phyloP scores from a whole-genome alignment of 1,140 invertebrate species.

The Eupristina koningsbergeri region DNA sequence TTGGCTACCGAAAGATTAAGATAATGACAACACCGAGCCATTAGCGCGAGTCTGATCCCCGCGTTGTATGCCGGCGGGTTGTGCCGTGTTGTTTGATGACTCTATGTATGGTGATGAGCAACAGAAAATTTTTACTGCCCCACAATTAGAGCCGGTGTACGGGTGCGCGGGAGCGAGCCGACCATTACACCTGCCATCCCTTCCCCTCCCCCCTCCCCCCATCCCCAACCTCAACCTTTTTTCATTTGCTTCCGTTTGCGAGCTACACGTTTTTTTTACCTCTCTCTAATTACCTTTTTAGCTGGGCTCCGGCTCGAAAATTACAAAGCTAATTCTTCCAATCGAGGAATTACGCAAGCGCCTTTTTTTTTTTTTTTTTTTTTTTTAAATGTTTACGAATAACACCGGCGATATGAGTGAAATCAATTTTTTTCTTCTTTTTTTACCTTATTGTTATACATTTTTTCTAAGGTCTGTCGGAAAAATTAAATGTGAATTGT shows the following conservation, averaged over 20 bases:
- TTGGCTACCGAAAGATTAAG: constrained; percentile 48
- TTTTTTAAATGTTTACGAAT: too few relatives aligned
- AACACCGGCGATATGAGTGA: too few relatives aligned
- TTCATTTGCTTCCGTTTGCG: neutral
- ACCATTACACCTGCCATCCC: constrained; percentile 1
- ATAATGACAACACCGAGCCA: constrained; percentile 41
- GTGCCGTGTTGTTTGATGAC: too few relatives aligned
- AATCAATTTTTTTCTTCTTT: too few relatives aligned
- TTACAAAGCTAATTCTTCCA: too few relatives aligned
- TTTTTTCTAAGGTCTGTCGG: too few relatives aligned
- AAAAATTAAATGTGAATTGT: too few relatives aligned
- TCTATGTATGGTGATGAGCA: constrained; percentile 5
- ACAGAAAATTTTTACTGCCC: constrained; percentile 21
- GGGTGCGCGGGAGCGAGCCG: neutral
- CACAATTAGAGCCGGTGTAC: neutral
- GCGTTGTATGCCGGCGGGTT: neutral
- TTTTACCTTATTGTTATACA: too few relatives aligned
- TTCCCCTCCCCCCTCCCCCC: neutral
- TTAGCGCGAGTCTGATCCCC: constrained; percentile 8
- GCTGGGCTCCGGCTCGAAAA: too few relatives aligned
- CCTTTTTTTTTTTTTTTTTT: too few relatives aligned
- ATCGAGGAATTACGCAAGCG: too few relatives aligned
- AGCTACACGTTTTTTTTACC: neutral
- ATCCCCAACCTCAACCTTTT: neutral
- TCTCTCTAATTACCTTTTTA: too few relatives aligned